These are phyloP conservation scores for Anagrus nilaparvatae DNA, from an alignment of 1,140 invertebrate species.

Conservation along the genomic window DNA sequence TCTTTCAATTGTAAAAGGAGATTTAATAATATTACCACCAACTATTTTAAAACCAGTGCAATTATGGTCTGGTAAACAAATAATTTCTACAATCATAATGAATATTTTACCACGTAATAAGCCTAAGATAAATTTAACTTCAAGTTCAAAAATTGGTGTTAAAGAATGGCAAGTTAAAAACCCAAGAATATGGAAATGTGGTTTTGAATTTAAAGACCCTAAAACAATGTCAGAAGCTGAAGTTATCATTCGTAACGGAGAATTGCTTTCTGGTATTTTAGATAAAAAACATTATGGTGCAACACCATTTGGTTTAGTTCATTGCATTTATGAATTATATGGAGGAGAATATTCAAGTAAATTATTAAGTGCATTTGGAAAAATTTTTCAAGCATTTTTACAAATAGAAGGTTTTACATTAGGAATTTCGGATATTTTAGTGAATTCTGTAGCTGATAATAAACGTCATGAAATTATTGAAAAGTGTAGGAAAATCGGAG, in stretches of 20 bases:
- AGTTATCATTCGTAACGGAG: conserved; percentile 81
- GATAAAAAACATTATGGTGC: conserved; percentile 97
- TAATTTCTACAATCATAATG: conserved; percentile 77
- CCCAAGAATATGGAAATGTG: conserved; percentile 51
- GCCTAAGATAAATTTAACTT: conserved; percentile 63
- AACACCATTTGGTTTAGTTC: conserved; percentile 85
- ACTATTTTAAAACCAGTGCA: conserved; percentile 75
- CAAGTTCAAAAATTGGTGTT: conserved; percentile 73
- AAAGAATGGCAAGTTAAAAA: conserved; percentile 61
- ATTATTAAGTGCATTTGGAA: conserved; percentile 80
- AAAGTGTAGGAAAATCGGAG: conserved; percentile 49
- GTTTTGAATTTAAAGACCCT: conserved; percentile 44
- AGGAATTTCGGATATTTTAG: conserved; percentile 89
- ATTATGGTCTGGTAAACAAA: conserved; percentile 98
- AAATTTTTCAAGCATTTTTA: conserved; percentile 84
- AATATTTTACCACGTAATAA: conserved; percentile 75
- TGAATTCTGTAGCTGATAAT: conserved; percentile 59
- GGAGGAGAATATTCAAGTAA: conserved; percentile 73
- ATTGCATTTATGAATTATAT: conserved; percentile 91
- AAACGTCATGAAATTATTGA: conserved; percentile 62
- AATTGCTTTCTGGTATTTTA: conserved; percentile 85
- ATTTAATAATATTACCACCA: conserved; percentile 72
- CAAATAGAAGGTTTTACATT: conserved; percentile 89
- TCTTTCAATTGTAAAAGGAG: conserved; percentile 52
- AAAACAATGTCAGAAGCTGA: conserved; percentile 79